Conservation (phyloP, 2,113 vertebrate species). For the Tilapia sparmanii region DNA sequence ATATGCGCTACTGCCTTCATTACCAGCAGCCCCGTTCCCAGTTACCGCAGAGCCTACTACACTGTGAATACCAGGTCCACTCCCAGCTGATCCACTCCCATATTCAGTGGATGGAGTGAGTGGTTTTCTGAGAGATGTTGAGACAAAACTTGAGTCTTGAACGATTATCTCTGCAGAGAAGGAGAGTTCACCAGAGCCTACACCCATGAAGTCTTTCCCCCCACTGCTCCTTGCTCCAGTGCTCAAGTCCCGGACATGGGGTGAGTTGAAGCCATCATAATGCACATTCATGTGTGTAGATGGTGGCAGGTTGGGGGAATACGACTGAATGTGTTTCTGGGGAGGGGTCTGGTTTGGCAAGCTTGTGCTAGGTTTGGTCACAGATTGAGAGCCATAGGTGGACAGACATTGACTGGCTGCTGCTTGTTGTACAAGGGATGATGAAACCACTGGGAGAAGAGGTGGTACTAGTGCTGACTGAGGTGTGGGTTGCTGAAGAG, state of each 20-base stretch:
- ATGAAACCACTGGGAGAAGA: conserved; percentile 51
- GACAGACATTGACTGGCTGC: conserved; percentile 57
- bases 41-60: conserved; percentile 46
- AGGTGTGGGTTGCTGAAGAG: conserved; percentile 59
- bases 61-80: conserved; percentile 22
- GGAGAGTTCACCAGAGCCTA: conserved; percentile 59
- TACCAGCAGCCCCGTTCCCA: conserved; percentile 29
- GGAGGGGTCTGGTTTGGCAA: conserved; percentile 74
- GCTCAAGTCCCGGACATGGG: conserved; percentile 73
- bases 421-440: conserved; percentile 50
- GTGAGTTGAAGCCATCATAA: conserved; percentile 76
- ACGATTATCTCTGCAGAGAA: conserved; percentile 77
- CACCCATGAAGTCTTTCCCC: conserved; percentile 59
- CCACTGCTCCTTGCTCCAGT: conserved; percentile 57
- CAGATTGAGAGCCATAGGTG: conserved; percentile 59
- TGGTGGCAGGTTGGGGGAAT: conserved; percentile 73
- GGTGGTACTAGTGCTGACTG: conserved; percentile 46
- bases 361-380: conserved; percentile 73
- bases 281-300: conserved; percentile 61
- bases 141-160: conserved; percentile 65
- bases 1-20: conserved; percentile 53
- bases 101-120: conserved; percentile 81
- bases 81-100: conserved; percentile 40
- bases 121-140: conserved; percentile 60
- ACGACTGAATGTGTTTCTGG: conserved; percentile 59